Evolutionary conservation across 2,113 vertebrate species (phyloP).

Genomic region (Notothenia coriiceps): DNA sequence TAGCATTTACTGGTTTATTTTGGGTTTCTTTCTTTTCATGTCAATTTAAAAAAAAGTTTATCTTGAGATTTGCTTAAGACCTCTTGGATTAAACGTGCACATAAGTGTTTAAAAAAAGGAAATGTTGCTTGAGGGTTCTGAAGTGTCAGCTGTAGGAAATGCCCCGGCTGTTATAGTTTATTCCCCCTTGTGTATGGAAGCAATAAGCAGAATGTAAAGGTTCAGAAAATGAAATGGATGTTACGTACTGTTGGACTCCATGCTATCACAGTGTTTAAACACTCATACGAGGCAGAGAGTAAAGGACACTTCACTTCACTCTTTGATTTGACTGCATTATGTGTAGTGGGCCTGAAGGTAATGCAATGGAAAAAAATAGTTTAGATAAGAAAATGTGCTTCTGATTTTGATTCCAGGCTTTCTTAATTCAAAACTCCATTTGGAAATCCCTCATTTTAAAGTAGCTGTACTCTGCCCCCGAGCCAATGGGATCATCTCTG

Average conservation of each 20-base stretch:
- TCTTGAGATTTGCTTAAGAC: constrained; percentile 5
- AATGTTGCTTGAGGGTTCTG: neutral
- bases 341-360: too few species aligned
- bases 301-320: too few species aligned
- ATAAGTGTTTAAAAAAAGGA: neutral
- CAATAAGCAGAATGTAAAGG: neutral
- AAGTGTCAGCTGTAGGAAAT: constrained; percentile 15
- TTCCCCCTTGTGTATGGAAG: constrained; percentile 4
- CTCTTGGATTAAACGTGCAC: constrained; percentile 5
- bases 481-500: neutral
- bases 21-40: constrained; percentile 14
- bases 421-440: constrained; percentile 4
- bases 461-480: neutral
- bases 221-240: neutral
- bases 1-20: constrained; percentile 4
- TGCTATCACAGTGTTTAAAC: too few species aligned
- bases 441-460: neutral
- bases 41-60: constrained; percentile 13
- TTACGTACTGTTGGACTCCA: neutral
- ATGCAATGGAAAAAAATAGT: too few species aligned
- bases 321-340: too few species aligned
- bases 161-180: neutral
- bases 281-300: too few species aligned
- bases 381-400: too few species aligned
- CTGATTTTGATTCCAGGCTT: neutral